phyloP scores from a whole-genome alignment of 2,888 invertebrate genomes.

The Mimas tiliae region DNA sequence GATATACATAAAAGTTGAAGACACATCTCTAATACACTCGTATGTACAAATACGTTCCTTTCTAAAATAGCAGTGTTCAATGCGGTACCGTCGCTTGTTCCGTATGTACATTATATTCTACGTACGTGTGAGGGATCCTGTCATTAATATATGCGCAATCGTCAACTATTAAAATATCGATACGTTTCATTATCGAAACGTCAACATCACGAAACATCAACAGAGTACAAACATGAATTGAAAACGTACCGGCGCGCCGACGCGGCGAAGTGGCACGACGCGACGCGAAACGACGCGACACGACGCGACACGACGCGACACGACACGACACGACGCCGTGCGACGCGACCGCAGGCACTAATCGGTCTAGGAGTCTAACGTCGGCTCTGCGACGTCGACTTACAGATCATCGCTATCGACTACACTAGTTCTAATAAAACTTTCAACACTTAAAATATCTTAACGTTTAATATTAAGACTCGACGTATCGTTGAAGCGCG shows the following conservation, averaged over 20 bases:
- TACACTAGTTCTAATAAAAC: slow-evolving; percentile 63
- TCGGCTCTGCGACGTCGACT: slow-evolving; percentile 53
- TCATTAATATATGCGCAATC: slow-evolving; percentile 52
- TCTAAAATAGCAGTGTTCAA: slow-evolving; percentile 66
- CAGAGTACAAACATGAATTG: slow-evolving; percentile 51
- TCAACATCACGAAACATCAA: slow-evolving; percentile 47
- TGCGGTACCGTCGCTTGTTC: slow-evolving; percentile 33
- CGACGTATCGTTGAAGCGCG: slow-evolving; percentile 49
- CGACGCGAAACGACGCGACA: slow-evolving; percentile 44
- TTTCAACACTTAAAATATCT: slow-evolving; percentile 73
- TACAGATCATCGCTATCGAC: slow-evolving; percentile 68
- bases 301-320: slow-evolving; percentile 38
- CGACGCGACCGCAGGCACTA: slow-evolving; percentile 59
- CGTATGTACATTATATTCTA: slow-evolving; percentile 46
- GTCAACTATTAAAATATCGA: slow-evolving; percentile 50
- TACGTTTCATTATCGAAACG: slow-evolving; percentile 42
- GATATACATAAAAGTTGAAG: slow-evolving; percentile 69
- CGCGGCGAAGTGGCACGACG: slow-evolving; percentile 42
- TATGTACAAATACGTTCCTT: slow-evolving; percentile 73
- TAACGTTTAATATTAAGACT: slow-evolving; percentile 59
- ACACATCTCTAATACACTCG: slow-evolving; percentile 42
- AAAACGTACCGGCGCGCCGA: slow-evolving; percentile 43
- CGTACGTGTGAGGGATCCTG: slow-evolving; percentile 52
- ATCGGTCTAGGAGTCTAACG: slow-evolving; percentile 58
- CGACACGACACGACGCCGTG: no score